Evolutionary conservation across 2,888 invertebrate genomes (phyloP), one percentile per base, ranked within the genome.

Genomic region (Heliothis peltigera): DNA sequence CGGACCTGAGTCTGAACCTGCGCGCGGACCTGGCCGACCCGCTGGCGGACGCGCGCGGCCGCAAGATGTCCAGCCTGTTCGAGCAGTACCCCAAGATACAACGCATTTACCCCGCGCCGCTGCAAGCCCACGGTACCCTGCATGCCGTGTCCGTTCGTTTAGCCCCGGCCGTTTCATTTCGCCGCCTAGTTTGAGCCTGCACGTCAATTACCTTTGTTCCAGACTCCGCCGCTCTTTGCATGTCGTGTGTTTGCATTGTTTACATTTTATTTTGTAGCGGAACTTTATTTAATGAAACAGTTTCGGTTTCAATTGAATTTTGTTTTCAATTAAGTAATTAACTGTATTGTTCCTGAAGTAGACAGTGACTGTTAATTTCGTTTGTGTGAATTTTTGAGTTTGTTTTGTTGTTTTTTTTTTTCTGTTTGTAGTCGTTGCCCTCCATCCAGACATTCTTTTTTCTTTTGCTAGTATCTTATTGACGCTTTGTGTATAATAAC

Each of bases 81-180:
- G 96, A 97, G 88, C 96, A 96, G 82, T 97, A 97, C 88, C 96
- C 96, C 77, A 97, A 97, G 94, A 97, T 97, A 75, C 97, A 97
- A 87, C 96, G 97, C 82, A 97, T 97, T 78, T 97, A 97, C 89
- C 98, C 97, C 3, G 96, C 97, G 83, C 94, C 95, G 65, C 94
- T 94, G 49, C 92, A 92, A 84, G 90, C 95, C 80, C 91, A 93
- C 87, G 95, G 95, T 91, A 95, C 91, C 78, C 79, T 75, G 90
- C 91, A 91, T 93, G 93, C 84, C 87, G 84, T 87, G 84, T 86
- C 84, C 83, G 85, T 84, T 85, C 84, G 86, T 90, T 87, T 85
- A 84, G 85, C 84, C 70, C 82, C 75, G 80, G 75, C 78, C 80
- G 86, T 90, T 88, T 89, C 86, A 81, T 90, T 90, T 89, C 85